Base-by-base conservation (phyloP, 2,888 invertebrate genomes). In the Idaea biselata region DNA sequence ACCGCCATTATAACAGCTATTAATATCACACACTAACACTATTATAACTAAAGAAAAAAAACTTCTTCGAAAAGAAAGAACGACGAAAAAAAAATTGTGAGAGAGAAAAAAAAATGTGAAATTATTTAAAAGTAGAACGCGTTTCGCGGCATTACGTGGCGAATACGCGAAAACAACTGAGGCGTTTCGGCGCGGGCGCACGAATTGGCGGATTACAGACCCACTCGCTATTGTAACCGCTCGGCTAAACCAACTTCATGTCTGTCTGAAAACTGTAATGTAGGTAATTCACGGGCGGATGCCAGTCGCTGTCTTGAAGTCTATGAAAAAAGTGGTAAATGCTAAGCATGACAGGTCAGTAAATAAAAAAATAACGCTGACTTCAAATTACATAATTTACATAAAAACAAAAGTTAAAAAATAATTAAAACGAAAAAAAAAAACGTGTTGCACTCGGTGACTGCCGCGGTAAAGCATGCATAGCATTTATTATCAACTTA, bases 91-190 rank as follows among this genome's bases (percentile, higher is more conserved):
- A 44, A 44, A 44, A 44, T 44, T 44, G 8, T 14, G 44, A 44
- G 11, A 44, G 25, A 25, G 25, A 25, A 72, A 69, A 71, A 44
- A 44, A 44, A 44, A 44, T 44, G 44, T 44, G 44, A 44, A 44
- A 44, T 44, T 44, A 25, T 25, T 71, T 73, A 70, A 72, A 70
- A 68, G 72, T 67, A 67, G 65, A 63, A 63, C 66, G 62, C 63
- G 59, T 65, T 72, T 62, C 71, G 74, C 74, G 76, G 77, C 86
- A 84, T 79, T 80, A 80, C 83, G 75, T 74, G 70, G 65, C 81
- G 82, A 73, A 73, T 70, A 83, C 85, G 80, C 80, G 72, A 64
- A 77, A 79, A 81, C 75, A 84, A 87, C 86, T 87, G 86, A 44
- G 44, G 8, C 44, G 44, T 44, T 44, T 44, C 44, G 44, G 44